Conservation (phyloP, 2,888 invertebrate genomes). For the Pilophorus perplexus region DNA sequence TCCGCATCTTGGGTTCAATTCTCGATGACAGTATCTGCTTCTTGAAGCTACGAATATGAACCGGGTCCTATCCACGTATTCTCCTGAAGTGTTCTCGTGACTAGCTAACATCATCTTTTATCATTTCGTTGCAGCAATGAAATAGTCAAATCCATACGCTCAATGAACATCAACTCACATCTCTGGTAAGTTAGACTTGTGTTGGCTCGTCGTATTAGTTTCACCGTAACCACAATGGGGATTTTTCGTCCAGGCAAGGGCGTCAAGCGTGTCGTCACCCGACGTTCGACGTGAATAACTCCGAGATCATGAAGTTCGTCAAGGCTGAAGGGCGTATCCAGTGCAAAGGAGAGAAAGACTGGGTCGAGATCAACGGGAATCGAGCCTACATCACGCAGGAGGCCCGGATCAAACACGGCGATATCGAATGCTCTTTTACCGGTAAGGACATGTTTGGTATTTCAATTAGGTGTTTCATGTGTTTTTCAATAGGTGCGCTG, state of each 20-base stretch:
- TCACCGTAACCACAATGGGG: no score
- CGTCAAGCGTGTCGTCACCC: constrained; percentile 63
- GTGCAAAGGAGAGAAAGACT: constrained; percentile 66
- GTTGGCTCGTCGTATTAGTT: background rate
- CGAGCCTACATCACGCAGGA: constrained; percentile 57
- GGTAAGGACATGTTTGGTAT: no score
- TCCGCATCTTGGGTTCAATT: no score
- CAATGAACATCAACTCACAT: constrained; percentile 7
- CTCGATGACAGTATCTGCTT: no score
- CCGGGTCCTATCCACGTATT: no score
- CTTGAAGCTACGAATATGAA: no score
- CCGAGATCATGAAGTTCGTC: constrained; percentile 72
- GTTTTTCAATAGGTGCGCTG: no score
- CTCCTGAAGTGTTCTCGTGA: no score
- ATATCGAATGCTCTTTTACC: constrained; percentile 59
- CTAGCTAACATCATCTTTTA: no score
- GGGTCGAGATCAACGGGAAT: constrained; percentile 74
- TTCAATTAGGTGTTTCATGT: no score
- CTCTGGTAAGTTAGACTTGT: constrained; percentile 29
- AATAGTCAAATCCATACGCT: constrained; percentile 27
- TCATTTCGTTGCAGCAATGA: constrained; percentile 26
- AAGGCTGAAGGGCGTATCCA: constrained; percentile 61
- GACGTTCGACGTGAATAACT: constrained; percentile 63
- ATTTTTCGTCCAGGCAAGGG: constrained; percentile 36
- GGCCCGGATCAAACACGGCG: constrained; percentile 53